Base-by-base conservation (phyloP, 2,888 invertebrate species). In the Alentia gelatinosa region DNA sequence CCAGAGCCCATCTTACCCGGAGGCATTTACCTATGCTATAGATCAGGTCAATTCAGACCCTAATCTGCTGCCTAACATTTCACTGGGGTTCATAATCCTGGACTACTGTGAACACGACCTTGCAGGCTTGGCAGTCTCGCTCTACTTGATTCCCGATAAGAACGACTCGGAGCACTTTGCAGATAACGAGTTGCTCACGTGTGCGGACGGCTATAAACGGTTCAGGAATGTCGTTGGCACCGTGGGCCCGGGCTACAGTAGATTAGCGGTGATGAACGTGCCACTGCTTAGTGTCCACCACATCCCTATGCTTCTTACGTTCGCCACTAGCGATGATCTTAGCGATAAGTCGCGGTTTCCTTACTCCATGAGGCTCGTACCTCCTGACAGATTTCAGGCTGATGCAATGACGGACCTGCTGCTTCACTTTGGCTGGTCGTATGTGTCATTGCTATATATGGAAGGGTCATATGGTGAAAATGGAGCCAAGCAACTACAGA, bases 401-500 rank as follows among this genome's bases (percentile, higher is more conserved):
- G 91, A 92, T 74, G 94, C 93, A 9, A 93, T 95, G 50, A 92
- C 93, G 0, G 93, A 93, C 26, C 74, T 95, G 4, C 68, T 94
- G 35, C 89, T 90, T 0, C 90, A 93, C 88, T 94, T 95, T 91
- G 97, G 97, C 95, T 98, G 98, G 98, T 97, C 97, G 19, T 98
- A 98, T 95, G 97, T 98, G 86, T 97, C 97, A 86, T 97, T 97
- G 26, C 97, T 97, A 89, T 97, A 97, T 95, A 97, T 97, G 0
- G 97, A 97, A 94, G 98, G 97, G 9, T 92, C 93, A 5, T 95
- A 94, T 90, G 94, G 94, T 0, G 91, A 93, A 35, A 93, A 94
- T 42, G 94, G 93, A 4, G 93, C 93, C 30, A 94, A 93, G 68
- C 92, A 91, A 39, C 26, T 92, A 12, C 83, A 86, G 37, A 63